These are phyloP conservation scores for Uropetala carovei DNA, from an alignment of 2,888 invertebrate species.

Conservation along the genomic window DNA sequence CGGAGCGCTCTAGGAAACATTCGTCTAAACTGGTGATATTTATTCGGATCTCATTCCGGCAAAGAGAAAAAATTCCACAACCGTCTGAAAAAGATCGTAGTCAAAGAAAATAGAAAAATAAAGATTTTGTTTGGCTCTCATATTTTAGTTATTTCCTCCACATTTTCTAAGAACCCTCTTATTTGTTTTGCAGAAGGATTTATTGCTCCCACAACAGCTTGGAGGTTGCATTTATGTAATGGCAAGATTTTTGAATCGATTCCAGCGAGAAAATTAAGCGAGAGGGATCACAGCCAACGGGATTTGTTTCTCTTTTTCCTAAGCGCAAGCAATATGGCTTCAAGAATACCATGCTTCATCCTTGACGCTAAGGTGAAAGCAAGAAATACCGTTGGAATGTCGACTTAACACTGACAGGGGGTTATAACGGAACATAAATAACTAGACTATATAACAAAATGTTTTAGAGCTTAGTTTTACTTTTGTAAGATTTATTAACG, in stretches of 20 bases:
- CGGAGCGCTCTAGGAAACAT: not conserved
- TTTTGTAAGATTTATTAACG: too few relatives aligned
- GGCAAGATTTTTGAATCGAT: not conserved
- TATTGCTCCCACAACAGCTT: not conserved
- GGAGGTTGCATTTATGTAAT: not conserved
- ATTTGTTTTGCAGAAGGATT: not conserved
- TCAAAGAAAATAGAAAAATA: not conserved
- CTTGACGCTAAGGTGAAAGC: conserved; percentile 9
- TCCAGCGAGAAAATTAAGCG: not conserved
- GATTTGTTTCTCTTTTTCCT: not conserved
- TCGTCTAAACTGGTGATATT: not conserved
- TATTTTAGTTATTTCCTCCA: too few relatives aligned
- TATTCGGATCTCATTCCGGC: not conserved
- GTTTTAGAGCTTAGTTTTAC: not conserved
- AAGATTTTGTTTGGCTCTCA: not conserved
- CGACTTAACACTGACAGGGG: not conserved
- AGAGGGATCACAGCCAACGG: not conserved
- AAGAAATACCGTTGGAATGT: conserved; percentile 32
- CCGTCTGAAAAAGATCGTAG: not conserved
- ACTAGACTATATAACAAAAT: not conserved
- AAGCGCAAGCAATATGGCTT: conserved; percentile 2
- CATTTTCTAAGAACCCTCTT: too few relatives aligned
- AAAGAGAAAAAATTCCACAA: not conserved
- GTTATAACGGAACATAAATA: not conserved
- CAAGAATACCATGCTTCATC: not conserved